Conservation (phyloP, 2,113 vertebrate genomes). For the Puffinus mauretanicus region DNA sequence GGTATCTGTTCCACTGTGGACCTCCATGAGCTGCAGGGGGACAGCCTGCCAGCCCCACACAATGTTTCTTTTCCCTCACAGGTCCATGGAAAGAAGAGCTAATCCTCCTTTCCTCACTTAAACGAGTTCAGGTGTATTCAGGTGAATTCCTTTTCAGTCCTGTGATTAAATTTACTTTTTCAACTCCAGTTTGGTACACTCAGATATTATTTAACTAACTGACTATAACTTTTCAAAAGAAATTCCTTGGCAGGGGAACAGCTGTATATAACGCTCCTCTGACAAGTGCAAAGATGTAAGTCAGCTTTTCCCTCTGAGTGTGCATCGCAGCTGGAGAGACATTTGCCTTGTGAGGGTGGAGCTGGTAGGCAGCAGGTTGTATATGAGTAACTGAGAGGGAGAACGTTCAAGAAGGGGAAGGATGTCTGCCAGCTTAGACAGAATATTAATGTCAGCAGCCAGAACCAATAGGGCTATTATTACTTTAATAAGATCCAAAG, state of each 20-base stretch:
- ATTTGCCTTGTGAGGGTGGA: not conserved
- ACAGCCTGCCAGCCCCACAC: not conserved
- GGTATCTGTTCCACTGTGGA: fast-evolving
- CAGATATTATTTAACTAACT: not conserved
- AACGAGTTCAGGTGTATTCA: not conserved
- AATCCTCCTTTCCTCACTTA: not conserved
- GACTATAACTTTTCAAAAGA: not conserved
- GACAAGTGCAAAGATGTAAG: not conserved
- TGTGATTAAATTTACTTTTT: not conserved
- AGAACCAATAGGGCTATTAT: not conserved
- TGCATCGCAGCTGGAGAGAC: not conserved
- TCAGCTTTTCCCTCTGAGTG: not conserved
- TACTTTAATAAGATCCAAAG: not conserved
- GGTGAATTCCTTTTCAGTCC: not conserved
- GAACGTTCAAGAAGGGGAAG: not conserved
- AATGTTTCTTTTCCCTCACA: not conserved
- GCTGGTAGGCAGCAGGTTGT: not conserved
- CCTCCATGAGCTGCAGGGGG: not conserved
- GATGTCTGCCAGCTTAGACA: not conserved
- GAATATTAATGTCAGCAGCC: not conserved
- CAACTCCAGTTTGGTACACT: not conserved
- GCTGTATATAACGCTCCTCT: not conserved
- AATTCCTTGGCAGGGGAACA: not conserved
- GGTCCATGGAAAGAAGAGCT: not conserved
- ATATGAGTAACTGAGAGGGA: not conserved